phyloP scores from a whole-genome alignment of 2,113 vertebrate genomes.

The Carassius carassius region DNA sequence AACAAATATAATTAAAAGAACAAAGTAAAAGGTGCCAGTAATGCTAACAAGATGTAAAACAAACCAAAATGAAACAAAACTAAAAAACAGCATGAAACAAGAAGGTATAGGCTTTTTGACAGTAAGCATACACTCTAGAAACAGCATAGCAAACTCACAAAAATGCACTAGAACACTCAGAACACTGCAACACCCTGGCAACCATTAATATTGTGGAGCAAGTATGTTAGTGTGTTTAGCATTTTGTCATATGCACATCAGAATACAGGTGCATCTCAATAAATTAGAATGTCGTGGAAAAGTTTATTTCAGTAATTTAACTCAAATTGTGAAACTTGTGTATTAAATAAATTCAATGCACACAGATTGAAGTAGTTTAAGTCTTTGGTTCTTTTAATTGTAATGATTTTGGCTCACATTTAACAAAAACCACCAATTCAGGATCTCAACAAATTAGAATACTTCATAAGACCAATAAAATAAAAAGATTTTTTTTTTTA shows the following conservation, averaged over 20 bases:
- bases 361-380: no score
- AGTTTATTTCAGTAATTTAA: no score
- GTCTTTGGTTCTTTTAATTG: no score
- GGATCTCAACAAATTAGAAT: no score
- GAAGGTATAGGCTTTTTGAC: background rate
- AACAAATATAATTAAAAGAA: background rate
- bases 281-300: no score
- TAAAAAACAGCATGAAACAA: background rate
- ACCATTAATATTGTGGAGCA: slow-evolving; percentile 12
- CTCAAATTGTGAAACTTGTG: no score
- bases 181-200: background rate
- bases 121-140: background rate
- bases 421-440: no score
- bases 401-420: no score
- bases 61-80: background rate
- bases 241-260: slow-evolving; percentile 9
- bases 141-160: background rate
- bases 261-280: background rate
- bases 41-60: background rate
- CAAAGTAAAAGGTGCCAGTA: background rate
- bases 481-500: no score
- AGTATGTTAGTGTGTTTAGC: slow-evolving; percentile 8
- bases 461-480: no score
- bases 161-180: background rate
- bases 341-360: no score